phyloP scores from a whole-genome alignment of 2,113 vertebrate genomes.

The Peromyscus maniculatus region DNA sequence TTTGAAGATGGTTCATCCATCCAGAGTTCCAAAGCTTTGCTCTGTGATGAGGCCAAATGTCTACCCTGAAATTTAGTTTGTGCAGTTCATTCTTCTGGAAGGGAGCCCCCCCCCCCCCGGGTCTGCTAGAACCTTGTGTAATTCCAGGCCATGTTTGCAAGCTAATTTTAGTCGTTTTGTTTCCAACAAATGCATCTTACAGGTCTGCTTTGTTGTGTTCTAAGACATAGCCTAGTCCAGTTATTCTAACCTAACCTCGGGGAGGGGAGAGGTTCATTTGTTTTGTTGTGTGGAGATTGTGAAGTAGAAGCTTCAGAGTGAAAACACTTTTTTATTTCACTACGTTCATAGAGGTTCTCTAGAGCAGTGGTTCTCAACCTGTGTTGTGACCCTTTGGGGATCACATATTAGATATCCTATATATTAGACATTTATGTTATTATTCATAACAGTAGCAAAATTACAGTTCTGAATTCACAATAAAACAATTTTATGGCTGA shows the following conservation, averaged over 20 bases:
- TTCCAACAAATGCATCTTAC: neutral
- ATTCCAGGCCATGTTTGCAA: neutral
- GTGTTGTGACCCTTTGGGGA: neutral
- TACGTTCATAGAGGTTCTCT: neutral
- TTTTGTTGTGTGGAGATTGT: neutral
- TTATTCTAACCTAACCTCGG: neutral
- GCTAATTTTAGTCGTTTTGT: conserved; percentile 15
- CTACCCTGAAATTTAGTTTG: neutral
- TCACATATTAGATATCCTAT: neutral
- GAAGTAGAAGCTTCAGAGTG: neutral
- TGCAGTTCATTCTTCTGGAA: conserved; percentile 23
- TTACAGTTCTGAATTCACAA: neutral
- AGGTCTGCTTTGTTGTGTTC: neutral
- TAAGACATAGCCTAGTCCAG: neutral
- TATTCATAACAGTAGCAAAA: too few species aligned
- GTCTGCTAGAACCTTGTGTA: neutral
- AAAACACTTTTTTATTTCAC: neutral
- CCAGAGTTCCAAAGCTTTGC: neutral
- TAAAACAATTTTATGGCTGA: neutral
- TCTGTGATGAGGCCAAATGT: neutral
- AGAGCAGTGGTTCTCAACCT: neutral
- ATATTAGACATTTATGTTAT: too few species aligned
- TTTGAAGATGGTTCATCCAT: neutral
- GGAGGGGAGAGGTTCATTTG: neutral
- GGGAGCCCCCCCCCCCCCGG: neutral